Evolutionary conservation across 2,113 vertebrate species (phyloP).

Genomic region (Columba livia): DNA sequence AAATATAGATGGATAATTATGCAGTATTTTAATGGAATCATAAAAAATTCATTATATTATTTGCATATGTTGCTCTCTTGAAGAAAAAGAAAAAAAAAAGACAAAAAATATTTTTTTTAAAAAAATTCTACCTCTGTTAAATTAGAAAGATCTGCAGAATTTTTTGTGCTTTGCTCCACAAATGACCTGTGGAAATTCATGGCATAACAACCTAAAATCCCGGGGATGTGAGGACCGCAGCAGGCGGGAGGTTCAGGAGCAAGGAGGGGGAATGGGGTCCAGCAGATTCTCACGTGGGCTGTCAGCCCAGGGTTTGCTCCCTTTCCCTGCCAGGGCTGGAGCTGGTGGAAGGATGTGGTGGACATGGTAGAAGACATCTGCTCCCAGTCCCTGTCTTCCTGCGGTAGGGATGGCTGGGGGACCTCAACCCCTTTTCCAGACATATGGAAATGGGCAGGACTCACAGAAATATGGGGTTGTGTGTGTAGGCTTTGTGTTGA

Average conservation of each 20-base stretch:
- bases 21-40: background rate
- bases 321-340: background rate
- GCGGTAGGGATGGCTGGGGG: rapidly evolving
- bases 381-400: background rate
- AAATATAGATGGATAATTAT: background rate
- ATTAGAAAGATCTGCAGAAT: background rate
- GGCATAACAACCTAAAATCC: background rate
- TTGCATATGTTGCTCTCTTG: background rate
- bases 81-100: background rate
- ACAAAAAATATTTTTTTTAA: background rate
- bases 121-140: background rate
- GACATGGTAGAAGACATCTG: background rate
- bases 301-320: background rate
- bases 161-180: background rate
- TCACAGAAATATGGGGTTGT: background rate
- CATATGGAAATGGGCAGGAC: rapidly evolving
- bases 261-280: background rate
- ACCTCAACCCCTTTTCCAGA: background rate
- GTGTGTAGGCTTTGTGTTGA: background rate
- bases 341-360: background rate
- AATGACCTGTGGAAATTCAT: background rate
- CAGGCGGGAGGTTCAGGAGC: background rate
- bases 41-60: background rate
- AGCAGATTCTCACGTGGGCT: background rate
- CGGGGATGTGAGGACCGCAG: background rate